Base-by-base conservation (phyloP, 2,113 vertebrate species). In the Delphinus delphis region DNA sequence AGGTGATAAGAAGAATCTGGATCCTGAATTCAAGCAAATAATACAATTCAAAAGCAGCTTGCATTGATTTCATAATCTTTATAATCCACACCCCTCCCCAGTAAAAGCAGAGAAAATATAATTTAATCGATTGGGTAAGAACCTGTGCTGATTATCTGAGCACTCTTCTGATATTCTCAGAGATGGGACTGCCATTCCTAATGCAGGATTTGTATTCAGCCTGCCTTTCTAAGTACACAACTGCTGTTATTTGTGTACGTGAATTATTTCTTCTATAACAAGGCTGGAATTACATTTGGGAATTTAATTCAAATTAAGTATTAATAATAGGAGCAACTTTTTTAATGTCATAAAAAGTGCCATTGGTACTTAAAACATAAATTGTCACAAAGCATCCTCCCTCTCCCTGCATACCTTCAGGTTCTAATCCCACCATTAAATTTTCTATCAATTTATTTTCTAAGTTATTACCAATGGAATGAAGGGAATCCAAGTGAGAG, bases 1-100 rank as follows among this genome's bases (percentile, higher is more conserved):
- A 88, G 76, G 38, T 95, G 83, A 90, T 93, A 26, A 98, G 31
- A 95, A 97, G 74, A 98, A 76, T 60, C 94, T 7, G 90, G 62
- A 96, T 93, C 41, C 94, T 86, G 84, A 97, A 92, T 98, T 96
- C 76, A 91, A 90, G 90, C 38, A 93, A 97, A 97, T 96, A 92
- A 97, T 86, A 81, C 33, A 92, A 96, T 65, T 84, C 44, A 95
- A 96, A 4, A 95, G 25, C 55, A 94, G 71, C 67, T 89, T 93
- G 60, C 83, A 94, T 17, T 95, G 80, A 98, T 96, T 95, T 96
- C 65, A 95, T 62, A 97, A 93, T 44, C 67, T 97, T 97, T 92
- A 85, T 41, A 92, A 93, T 93, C 26, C 10, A 8, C 9, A 44
- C 76, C 44, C 12, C 63, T 15, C 36, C 60, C 60, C 21, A 67